Evolutionary conservation across 2,888 invertebrate genomes (phyloP).

Genomic region (Halictus ligatus): DNA sequence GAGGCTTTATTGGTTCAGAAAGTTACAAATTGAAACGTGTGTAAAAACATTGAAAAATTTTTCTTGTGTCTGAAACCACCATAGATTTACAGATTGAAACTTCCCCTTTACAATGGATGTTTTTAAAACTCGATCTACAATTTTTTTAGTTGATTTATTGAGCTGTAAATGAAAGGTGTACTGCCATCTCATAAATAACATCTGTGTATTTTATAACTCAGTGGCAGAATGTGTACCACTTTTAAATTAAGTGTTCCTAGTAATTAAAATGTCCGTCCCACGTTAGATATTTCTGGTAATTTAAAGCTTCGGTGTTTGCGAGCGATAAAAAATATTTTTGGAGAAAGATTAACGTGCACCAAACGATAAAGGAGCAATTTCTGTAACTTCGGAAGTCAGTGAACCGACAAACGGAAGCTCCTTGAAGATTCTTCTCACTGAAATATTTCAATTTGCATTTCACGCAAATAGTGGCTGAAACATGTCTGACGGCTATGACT

Average conservation of each 20-base stretch:
- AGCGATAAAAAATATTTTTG: neutral
- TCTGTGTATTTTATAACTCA: neutral
- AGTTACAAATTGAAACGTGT: no score
- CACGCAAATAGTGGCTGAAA: slow-evolving; percentile 53
- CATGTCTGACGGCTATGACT: slow-evolving; percentile 35
- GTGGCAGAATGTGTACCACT: neutral
- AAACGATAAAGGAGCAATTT: slow-evolving; percentile 43
- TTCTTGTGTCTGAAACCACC: no score
- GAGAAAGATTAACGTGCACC: slow-evolving; percentile 12
- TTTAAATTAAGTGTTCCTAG: neutral
- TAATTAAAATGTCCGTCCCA: neutral
- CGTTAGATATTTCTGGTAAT: neutral
- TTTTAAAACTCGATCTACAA: no score
- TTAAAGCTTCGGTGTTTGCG: neutral
- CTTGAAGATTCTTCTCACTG: slow-evolving; percentile 50
- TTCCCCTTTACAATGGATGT: no score
- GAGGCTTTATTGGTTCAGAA: no score
- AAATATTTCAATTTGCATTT: slow-evolving; percentile 38
- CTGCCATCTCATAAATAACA: neutral
- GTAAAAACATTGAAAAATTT: no score
- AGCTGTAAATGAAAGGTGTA: no score
- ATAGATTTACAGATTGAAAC: no score
- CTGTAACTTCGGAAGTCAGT: slow-evolving; percentile 45
- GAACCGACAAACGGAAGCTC: slow-evolving; percentile 57
- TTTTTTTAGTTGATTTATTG: no score